Conservation (phyloP, 1,140 invertebrate species). For the Psix sp. region DNA sequence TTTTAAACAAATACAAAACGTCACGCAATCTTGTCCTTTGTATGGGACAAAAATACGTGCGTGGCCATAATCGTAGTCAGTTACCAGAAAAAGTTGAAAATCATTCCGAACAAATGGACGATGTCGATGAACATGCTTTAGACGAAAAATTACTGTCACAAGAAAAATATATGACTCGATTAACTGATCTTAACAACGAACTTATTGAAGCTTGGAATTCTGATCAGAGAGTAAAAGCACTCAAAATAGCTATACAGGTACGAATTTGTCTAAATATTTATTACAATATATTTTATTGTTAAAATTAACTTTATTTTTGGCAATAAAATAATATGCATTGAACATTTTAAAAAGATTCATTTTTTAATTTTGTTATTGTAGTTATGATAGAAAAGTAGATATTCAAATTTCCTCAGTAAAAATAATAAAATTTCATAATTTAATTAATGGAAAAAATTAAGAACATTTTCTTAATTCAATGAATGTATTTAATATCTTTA, state of each 20-base stretch:
- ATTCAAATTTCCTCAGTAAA: too few species aligned
- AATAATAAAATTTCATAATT: too few species aligned
- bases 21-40: slow-evolving; percentile 90
- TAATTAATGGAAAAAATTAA: too few species aligned
- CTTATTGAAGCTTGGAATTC: slow-evolving; percentile 93
- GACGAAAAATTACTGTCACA: slow-evolving; percentile 92
- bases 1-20: slow-evolving; percentile 93
- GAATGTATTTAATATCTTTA: neutral
- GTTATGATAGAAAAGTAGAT: too few species aligned
- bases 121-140: slow-evolving; percentile 90
- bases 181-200: slow-evolving; percentile 93
- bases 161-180: slow-evolving; percentile 91
- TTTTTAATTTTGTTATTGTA: too few species aligned
- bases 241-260: slow-evolving; percentile 96
- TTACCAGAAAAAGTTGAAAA: slow-evolving; percentile 94
- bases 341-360: too few species aligned
- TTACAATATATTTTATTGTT: too few species aligned
- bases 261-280: slow-evolving; percentile 19
- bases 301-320: too few species aligned
- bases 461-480: too few species aligned
- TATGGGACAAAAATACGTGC: neutral
- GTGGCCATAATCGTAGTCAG: neutral
- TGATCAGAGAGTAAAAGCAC: slow-evolving; percentile 95
- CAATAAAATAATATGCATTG: too few species aligned
- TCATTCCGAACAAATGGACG: slow-evolving; percentile 94